Evolutionary conservation across 2,113 vertebrate genomes (phyloP).

Genomic region (Cervus canadensis): DNA sequence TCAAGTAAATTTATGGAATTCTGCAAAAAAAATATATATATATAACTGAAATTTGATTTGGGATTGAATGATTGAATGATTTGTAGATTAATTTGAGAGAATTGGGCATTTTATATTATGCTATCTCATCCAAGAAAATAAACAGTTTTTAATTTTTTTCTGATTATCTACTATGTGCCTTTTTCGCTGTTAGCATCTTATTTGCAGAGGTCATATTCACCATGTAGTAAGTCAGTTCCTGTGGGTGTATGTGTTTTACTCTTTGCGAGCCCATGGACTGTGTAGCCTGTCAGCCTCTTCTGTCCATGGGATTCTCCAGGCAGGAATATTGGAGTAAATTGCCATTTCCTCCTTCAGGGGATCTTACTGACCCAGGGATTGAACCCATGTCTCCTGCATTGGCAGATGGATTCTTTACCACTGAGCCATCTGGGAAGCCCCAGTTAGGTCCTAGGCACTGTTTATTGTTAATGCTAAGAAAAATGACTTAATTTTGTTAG

Average conservation of each 20-base stretch:
- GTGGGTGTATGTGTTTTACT: background rate
- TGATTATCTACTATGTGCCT: background rate
- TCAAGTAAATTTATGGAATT: background rate
- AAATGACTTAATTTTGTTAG: background rate
- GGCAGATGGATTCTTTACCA: background rate
- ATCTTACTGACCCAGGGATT: background rate
- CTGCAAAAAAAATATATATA: background rate
- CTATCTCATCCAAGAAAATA: background rate
- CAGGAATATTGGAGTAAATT: background rate
- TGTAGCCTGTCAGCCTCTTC: background rate
- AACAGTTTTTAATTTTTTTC: background rate
- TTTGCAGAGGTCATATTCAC: background rate
- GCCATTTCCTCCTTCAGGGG: background rate
- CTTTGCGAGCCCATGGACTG: background rate
- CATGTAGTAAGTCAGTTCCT: background rate
- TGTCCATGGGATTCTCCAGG: background rate
- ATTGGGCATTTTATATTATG: background rate
- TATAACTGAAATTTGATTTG: background rate
- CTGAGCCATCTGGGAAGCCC: background rate
- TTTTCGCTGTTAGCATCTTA: background rate
- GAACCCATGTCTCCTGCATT: background rate
- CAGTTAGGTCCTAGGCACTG: background rate
- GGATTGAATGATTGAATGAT: background rate
- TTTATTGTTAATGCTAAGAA: background rate
- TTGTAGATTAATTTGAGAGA: background rate